A percentile compares a stretch with the other conserved stretches of the same genome.
phyloP scores from a whole-genome alignment of 2,113 vertebrate genomes.

The Nerophis lumbriciformis region DNA sequence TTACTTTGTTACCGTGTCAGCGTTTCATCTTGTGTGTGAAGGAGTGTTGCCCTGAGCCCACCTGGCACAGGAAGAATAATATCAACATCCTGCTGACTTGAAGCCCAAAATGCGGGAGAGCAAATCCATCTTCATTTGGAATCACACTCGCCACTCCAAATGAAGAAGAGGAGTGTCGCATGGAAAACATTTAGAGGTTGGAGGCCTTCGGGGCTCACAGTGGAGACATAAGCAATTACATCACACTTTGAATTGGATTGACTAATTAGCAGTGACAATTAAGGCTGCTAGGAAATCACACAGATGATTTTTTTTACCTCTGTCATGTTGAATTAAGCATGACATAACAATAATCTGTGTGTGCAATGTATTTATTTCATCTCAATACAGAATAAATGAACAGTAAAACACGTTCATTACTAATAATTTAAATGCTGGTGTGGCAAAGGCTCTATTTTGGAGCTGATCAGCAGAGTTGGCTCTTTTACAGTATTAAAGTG shows the following conservation, averaged over 20 bases:
- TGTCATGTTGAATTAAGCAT: no score
- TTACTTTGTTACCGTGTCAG: slow-evolving; percentile 33
- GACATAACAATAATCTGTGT: no score
- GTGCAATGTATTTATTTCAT: no score
- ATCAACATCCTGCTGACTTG: slow-evolving; percentile 50
- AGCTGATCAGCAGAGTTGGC: no score
- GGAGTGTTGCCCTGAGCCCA: slow-evolving; percentile 18
- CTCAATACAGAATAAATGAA: no score
- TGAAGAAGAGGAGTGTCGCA: slow-evolving; percentile 23
- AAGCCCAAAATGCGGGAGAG: background rate
- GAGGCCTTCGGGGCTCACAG: background rate
- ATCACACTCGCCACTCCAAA: slow-evolving; percentile 5
- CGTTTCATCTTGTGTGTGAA: slow-evolving; percentile 22
- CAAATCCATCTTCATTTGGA: slow-evolving; percentile 32
- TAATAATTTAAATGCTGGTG: background rate
- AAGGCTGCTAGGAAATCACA: background rate
- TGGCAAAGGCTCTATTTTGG: background rate
- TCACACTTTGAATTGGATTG: background rate
- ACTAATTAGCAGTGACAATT: background rate
- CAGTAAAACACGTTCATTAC: background rate
- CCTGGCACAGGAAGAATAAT: slow-evolving; percentile 31
- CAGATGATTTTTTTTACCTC: no score
- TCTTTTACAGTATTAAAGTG: slow-evolving; percentile 16
- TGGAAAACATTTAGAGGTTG: slow-evolving; percentile 5
- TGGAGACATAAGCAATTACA: background rate